Conservation (phyloP, 2,888 invertebrate species). For the Lasioglossum malachurum region DNA sequence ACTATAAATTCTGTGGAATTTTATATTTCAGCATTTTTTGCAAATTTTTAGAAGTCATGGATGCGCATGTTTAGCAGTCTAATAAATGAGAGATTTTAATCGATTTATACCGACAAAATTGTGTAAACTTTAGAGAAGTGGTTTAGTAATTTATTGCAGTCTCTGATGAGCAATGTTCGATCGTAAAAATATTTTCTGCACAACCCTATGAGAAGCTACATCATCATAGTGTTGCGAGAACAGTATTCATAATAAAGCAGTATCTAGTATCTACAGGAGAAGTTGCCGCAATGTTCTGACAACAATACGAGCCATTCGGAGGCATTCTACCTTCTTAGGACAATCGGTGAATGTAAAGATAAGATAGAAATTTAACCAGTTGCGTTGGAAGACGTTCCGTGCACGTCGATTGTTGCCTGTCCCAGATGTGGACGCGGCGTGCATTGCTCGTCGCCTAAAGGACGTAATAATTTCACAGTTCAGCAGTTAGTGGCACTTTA, state of each 20-base stretch:
- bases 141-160: background rate
- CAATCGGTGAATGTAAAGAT: background rate
- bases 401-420: constrained; percentile 3
- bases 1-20: no score
- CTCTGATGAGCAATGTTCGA: background rate
- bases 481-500: background rate
- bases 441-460: background rate
- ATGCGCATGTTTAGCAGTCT: no score
- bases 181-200: background rate
- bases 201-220: background rate
- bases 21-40: no score
- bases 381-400: background rate
- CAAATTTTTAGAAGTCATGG: no score
- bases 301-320: background rate
- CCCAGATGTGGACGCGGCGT: background rate
- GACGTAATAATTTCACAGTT: background rate
- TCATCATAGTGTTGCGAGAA: background rate
- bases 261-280: background rate
- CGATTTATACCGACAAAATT: background rate
- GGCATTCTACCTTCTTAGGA: background rate
- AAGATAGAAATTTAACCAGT: constrained; percentile 17
- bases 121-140: background rate
- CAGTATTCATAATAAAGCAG: background rate
- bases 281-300: background rate
- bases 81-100: no score